Base-by-base conservation (phyloP, 2,797 vertebrate genomes). In the Sebastes matsubarae region DNA sequence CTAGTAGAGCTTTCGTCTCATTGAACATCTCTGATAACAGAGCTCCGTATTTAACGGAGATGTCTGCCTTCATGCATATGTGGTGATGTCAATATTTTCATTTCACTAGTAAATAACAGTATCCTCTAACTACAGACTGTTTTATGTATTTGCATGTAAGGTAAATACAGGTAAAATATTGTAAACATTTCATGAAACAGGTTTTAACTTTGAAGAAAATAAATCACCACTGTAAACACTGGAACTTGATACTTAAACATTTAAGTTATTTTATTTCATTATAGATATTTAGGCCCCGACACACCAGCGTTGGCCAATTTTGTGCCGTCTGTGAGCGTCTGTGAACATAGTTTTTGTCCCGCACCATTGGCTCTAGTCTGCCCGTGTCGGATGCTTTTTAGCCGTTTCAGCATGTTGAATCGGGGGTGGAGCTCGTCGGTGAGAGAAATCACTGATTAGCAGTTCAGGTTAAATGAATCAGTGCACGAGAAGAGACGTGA, bases 11-110 rank as follows among this genome's bases (percentile, higher is more conserved):
- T 71, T 64, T 61, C 29, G 57, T 79, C 81, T 72, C 75, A 42
- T 57, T 89, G 58, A 82, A 68, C 24, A 27, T 73, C 54, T 84
- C 77, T 79, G 29, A 86, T 57, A 60, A 82, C 50, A 73, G 58
- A 79, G 50, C 1, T 5, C 14, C 73, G 2, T 42, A n/a, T 80
- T 71, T 77, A 25, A 74, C 68, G 59, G 68, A 36, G 77, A 82
- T 68, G 22, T 22, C 27, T 79, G 36, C 65, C 61, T 76, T 71
- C 4, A n/a, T 60, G 52, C 18, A 30, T 16, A 68, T 25, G 20
- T 70, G 30, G 6, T 5, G 50, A 65, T 64, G 4, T 63, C 6
- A 68, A 10, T 54, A 22, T 58, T 72, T 58, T 34, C 0, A 29
- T 8, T 10, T 55, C 14, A 60, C 34, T 2, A 9, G 8, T 1